phyloP scores from a whole-genome alignment of 1,140 invertebrate species.

The Drosophila nasuta region DNA sequence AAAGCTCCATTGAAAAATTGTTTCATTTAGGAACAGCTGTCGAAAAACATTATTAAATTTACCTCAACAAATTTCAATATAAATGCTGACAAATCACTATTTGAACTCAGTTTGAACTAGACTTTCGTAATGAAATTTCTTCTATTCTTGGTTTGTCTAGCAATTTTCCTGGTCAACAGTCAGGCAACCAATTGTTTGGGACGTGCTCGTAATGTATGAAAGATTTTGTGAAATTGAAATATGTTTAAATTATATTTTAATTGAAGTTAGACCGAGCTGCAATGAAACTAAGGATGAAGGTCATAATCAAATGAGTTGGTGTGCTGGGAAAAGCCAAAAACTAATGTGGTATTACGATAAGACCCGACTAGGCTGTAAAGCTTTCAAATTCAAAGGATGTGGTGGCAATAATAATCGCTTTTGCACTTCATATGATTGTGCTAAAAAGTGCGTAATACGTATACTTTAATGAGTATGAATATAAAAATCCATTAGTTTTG shows the following conservation, averaged over 20 bases:
- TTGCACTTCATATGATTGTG: not conserved
- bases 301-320: not conserved
- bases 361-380: not conserved
- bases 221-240: not conserved
- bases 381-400: not conserved
- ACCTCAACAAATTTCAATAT: not conserved
- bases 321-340: not conserved
- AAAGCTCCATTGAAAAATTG: not conserved
- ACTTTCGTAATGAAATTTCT: not conserved
- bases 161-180: not conserved
- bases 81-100: not conserved
- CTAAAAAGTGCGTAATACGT: not conserved
- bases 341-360: constrained; percentile 6
- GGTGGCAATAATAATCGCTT: constrained; percentile 14
- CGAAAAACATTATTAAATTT: not conserved
- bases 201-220: not conserved
- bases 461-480: too few species aligned
- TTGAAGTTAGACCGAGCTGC: not conserved
- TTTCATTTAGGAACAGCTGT: constrained; percentile 6
- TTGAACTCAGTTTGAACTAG: not conserved
- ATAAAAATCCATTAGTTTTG: too few species aligned
- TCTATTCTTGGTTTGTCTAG: not conserved
- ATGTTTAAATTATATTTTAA: not conserved
- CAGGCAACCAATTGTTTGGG: not conserved
- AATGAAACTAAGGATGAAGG: not conserved